Base-by-base conservation (phyloP, 2,797 vertebrate species). In the Pseudotriccus pelzelni region DNA sequence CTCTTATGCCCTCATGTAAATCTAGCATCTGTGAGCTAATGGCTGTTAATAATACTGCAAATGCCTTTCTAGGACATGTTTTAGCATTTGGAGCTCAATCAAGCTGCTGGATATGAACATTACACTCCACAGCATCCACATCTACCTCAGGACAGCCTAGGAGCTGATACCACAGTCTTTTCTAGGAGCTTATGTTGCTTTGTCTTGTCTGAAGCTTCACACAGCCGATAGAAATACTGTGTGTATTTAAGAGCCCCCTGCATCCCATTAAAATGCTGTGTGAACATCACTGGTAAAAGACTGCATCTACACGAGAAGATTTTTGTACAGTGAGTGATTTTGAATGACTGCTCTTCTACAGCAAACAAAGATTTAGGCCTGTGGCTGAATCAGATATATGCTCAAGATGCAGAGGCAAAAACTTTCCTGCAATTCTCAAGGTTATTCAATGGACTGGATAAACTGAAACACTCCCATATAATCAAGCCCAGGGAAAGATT, bases 21-120 rank as follows among this genome's bases (percentile, higher is more conserved):
- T 87, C 93, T 91, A 83, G 82, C 95, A 92, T 96, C 89, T 95
- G 94, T 92, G 91, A 30, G 6, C 64, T 95, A 89, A 96, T 94
- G 66, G 43, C 83, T 89, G 69, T 88, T 95, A 92, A 89, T 93
- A 94, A 90, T 70, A 83, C 60, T 89, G 78, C 77, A 94, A 95
- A 90, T 96, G 92, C 52, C 75, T 93, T 96, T 89, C 81, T 89
- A 91, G 91, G 95, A 89, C 76, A 58, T 87, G 39, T 77, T 96
- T 89, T 85, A 94, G 62, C 58, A 91, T 87, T 94, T 77, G 82
- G 76, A 92, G 43, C 55, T 92, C 79, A 87, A 14, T 95, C 84
- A 88, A 92, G 73, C 94, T 91, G 91, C 82, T 95, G 91, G 87
- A 81, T 83, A 68, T 72, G 69, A 89, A 72, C 91, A 89, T 94